Evolutionary conservation across 2,113 vertebrate genomes (phyloP).

Genomic region (Dendrocopos noguchii): DNA sequence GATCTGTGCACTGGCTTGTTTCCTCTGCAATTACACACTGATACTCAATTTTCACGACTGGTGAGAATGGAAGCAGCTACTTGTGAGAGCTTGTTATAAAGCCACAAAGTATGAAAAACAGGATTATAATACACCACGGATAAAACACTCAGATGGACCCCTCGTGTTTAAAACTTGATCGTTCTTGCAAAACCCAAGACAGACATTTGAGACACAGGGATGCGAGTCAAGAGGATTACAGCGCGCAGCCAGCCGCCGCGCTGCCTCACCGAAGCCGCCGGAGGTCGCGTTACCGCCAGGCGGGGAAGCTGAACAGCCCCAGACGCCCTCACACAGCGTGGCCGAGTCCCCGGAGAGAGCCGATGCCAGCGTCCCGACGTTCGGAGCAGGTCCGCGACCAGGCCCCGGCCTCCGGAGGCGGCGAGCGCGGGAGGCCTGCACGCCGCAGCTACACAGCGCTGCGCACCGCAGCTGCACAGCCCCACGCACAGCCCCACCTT

Average conservation of each 20-base stretch:
- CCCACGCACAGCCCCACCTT: too few relatives aligned
- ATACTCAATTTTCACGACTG: accelerated
- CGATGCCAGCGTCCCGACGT: neutral
- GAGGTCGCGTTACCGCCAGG: too few relatives aligned
- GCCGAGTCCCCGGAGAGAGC: neutral
- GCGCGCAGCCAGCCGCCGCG: accelerated
- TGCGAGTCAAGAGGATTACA: accelerated
- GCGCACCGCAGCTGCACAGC: neutral
- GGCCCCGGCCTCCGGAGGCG: too few relatives aligned
- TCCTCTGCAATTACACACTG: neutral
- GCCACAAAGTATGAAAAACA: accelerated
- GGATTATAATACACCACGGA: accelerated
- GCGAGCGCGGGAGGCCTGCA: too few relatives aligned
- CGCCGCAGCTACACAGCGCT: neutral
- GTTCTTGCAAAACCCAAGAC: neutral
- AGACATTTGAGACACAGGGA: neutral
- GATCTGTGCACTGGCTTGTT: neutral
- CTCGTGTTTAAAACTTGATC: accelerated
- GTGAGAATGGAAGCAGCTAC: accelerated
- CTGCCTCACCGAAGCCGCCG: neutral
- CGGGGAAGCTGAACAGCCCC: accelerated
- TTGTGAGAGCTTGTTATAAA: accelerated
- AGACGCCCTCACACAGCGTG: neutral
- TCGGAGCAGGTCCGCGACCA: neutral
- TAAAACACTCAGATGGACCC: accelerated